Percentiles rank a stretch among this genome's conserved stretches.
Evolutionary conservation across 2,888 invertebrate genomes (phyloP).

Genomic region (Mesochorus sp.): DNA sequence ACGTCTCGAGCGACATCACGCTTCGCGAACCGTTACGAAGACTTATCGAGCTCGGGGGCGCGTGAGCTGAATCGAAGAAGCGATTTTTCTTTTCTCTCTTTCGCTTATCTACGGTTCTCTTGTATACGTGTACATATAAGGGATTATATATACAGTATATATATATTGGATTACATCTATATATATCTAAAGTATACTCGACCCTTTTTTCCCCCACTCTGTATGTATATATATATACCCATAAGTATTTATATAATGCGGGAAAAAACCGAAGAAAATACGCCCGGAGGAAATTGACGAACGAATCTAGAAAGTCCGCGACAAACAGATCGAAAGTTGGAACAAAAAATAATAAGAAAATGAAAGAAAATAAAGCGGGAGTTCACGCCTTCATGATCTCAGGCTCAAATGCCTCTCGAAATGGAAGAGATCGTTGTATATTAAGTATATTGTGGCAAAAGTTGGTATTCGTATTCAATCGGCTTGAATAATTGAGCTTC

Average conservation of each 20-base stretch:
- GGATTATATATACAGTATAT: neutral
- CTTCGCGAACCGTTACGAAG: constrained; percentile 60
- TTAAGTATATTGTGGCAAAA: neutral
- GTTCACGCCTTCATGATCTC: neutral
- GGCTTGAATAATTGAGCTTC: constrained; percentile 27
- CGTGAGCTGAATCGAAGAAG: constrained; percentile 65
- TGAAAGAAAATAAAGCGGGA: constrained; percentile 12
- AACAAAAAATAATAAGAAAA: constrained; percentile 9
- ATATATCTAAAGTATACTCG: constrained; percentile 5
- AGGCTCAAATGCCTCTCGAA: neutral
- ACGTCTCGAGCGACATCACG: constrained; percentile 57
- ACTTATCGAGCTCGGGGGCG: constrained; percentile 62
- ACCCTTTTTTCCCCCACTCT: neutral
- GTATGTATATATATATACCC: too few relatives aligned
- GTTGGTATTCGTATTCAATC: constrained; percentile 29
- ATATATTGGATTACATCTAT: neutral
- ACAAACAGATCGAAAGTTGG: constrained; percentile 2
- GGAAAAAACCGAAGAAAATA: constrained; percentile 45
- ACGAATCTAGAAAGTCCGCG: constrained; percentile 36
- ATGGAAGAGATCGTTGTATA: neutral
- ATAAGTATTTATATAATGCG: constrained; percentile 49
- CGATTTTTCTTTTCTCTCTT: constrained; percentile 40
- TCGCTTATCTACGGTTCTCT: constrained; percentile 1
- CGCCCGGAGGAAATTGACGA: constrained; percentile 38
- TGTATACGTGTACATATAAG: neutral